phyloP scores from a whole-genome alignment of 2,797 vertebrate genomes.

The Sebastes vulpes region DNA sequence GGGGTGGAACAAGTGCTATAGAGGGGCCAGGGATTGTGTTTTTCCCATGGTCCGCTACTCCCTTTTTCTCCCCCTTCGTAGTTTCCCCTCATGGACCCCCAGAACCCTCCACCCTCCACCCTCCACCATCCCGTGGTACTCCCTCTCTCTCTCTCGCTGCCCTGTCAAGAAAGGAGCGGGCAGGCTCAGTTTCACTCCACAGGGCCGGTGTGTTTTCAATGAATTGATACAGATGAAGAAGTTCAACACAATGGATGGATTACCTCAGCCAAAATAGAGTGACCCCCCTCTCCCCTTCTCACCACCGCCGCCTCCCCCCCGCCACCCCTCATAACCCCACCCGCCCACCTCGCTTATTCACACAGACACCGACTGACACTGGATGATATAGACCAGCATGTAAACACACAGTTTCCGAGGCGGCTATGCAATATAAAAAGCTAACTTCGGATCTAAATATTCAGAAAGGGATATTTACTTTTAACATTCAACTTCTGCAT shows the following conservation, averaged over 20 bases:
- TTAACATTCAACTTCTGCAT: not conserved
- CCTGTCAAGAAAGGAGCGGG: slow-evolving; percentile 80
- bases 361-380: slow-evolving; percentile 59
- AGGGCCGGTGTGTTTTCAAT: slow-evolving; percentile 87
- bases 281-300: slow-evolving; percentile 4
- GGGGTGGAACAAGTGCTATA: slow-evolving; percentile 86
- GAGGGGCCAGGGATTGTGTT: slow-evolving; percentile 84
- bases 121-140: slow-evolving; percentile 2
- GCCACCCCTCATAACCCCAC: slow-evolving; percentile 42
- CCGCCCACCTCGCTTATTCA: slow-evolving; percentile 60
- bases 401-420: not conserved
- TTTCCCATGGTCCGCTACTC: slow-evolving; percentile 87
- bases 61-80: not conserved
- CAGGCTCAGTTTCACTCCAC: slow-evolving; percentile 89
- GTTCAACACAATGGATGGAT: slow-evolving; percentile 86
- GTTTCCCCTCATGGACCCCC: slow-evolving; percentile 55
- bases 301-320: not conserved
- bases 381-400: slow-evolving; percentile 40
- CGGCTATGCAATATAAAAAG: not conserved
- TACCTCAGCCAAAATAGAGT: slow-evolving; percentile 85
- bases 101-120: not conserved
- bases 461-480: not conserved
- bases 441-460: not conserved
- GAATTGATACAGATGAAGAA: slow-evolving; percentile 90
- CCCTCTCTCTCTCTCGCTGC: slow-evolving; percentile 49